These are phyloP conservation scores for Phaethon lepturus DNA, from an alignment of 2,113 vertebrate genomes.

Conservation along the genomic window DNA sequence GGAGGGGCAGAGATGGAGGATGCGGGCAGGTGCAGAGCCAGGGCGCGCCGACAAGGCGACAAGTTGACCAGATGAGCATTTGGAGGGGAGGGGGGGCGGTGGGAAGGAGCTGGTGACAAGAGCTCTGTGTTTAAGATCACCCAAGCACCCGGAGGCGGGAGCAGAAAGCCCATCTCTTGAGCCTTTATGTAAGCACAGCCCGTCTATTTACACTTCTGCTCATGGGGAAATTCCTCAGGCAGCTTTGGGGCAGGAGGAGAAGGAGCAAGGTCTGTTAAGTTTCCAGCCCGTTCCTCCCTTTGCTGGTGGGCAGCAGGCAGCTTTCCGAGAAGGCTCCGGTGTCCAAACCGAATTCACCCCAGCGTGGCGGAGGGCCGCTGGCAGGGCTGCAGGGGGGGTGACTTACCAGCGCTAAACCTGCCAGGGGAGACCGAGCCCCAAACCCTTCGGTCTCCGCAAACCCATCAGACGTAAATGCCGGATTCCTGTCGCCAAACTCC, in stretches of 20 bases:
- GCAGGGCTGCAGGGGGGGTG: background rate
- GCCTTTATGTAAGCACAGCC: background rate
- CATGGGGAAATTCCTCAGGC: background rate
- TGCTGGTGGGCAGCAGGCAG: background rate
- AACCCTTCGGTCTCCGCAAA: rapidly evolving
- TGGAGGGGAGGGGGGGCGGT: no score
- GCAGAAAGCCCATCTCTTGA: background rate
- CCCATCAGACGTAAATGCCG: background rate
- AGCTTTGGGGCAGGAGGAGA: background rate
- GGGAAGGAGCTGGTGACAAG: background rate
- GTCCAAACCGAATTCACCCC: background rate
- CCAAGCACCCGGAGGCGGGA: background rate
- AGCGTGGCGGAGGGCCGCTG: background rate
- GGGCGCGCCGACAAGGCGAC: background rate
- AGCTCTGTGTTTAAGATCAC: background rate
- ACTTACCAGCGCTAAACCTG: rapidly evolving
- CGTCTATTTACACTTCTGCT: background rate
- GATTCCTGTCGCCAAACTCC: background rate
- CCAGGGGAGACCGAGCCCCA: background rate
- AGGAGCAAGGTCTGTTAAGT: background rate
- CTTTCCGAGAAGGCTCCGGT: background rate
- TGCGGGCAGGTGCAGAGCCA: background rate
- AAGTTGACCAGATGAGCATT: background rate
- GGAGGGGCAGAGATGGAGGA: background rate
- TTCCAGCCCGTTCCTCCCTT: background rate